Conservation (phyloP, 64 coral and sea anemone genomes). For the Actinia tenebrosa region DNA sequence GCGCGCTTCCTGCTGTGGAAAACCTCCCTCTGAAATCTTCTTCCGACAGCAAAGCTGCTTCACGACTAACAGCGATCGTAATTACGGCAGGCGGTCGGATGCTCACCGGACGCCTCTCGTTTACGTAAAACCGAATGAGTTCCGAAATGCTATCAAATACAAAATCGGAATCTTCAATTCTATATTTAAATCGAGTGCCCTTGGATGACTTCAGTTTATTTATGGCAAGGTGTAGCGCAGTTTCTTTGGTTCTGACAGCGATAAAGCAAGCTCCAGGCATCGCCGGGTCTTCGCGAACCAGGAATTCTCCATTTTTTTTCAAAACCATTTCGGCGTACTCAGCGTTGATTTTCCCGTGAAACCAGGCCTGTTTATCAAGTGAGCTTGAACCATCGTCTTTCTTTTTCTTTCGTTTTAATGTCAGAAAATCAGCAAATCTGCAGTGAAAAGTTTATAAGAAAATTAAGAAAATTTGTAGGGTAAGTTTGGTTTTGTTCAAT, state of each 20-base stretch:
- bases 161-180: slow-evolving; percentile 62
- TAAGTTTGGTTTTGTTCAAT: no score
- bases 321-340: slow-evolving; percentile 76
- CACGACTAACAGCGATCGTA: slow-evolving; percentile 68
- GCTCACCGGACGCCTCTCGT: slow-evolving; percentile 53
- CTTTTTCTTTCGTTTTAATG: slow-evolving; percentile 27
- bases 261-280: slow-evolving; percentile 78
- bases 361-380: slow-evolving; percentile 80
- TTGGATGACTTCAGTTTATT: slow-evolving; percentile 67
- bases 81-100: slow-evolving; percentile 54
- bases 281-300: slow-evolving; percentile 87
- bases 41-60: slow-evolving; percentile 55
- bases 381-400: slow-evolving; percentile 31
- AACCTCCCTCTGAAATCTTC: slow-evolving; percentile 51
- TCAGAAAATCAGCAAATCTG: slow-evolving; percentile 52
- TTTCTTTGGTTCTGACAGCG: slow-evolving; percentile 55
- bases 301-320: slow-evolving; percentile 72
- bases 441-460: background rate
- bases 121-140: slow-evolving; percentile 59
- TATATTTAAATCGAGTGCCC: slow-evolving; percentile 79
- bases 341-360: slow-evolving; percentile 81
- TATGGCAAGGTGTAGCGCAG: slow-evolving; percentile 52
- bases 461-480: background rate
- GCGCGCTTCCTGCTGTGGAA: slow-evolving; percentile 16
- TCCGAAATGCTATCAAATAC: slow-evolving; percentile 71